Evolutionary conservation across 2,888 invertebrate genomes (phyloP).

Genomic region (Oxyteleia sp.): DNA sequence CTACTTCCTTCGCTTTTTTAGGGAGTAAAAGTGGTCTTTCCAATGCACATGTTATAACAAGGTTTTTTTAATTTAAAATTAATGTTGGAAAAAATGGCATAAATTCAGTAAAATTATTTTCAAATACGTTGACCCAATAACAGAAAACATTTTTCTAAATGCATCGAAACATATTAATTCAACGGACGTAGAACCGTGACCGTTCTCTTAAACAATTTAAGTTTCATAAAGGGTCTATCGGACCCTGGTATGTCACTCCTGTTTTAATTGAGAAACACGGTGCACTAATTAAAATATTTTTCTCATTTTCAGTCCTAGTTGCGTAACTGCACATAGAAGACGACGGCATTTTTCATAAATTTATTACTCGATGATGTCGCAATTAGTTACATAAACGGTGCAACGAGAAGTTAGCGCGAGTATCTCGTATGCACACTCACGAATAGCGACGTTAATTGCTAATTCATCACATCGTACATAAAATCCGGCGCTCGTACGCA

Average conservation of each 20-base stretch:
- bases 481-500: conserved; percentile 61
- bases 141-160: too few relatives aligned
- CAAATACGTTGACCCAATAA: too few relatives aligned
- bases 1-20: too few relatives aligned
- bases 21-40: too few relatives aligned
- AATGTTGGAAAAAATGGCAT: too few relatives aligned
- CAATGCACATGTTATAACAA: too few relatives aligned
- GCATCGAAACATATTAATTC: not conserved
- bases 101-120: too few relatives aligned
- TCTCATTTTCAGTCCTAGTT: conserved; percentile 81
- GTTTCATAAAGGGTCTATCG: not conserved
- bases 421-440: conserved; percentile 61
- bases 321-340: conserved; percentile 80
- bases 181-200: not conserved
- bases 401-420: conserved; percentile 54
- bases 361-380: conserved; percentile 75
- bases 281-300: conserved; percentile 13
- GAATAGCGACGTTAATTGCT: conserved; percentile 65
- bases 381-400: conserved; percentile 57
- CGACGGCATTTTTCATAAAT: conserved; percentile 67
- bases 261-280: not conserved
- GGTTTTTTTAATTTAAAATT: too few relatives aligned
- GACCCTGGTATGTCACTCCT: not conserved
- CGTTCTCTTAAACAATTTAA: not conserved
- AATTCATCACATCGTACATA: conserved; percentile 63